Evolutionary conservation across 2,888 invertebrate genomes (phyloP).

Genomic region (Suillia variegata): DNA sequence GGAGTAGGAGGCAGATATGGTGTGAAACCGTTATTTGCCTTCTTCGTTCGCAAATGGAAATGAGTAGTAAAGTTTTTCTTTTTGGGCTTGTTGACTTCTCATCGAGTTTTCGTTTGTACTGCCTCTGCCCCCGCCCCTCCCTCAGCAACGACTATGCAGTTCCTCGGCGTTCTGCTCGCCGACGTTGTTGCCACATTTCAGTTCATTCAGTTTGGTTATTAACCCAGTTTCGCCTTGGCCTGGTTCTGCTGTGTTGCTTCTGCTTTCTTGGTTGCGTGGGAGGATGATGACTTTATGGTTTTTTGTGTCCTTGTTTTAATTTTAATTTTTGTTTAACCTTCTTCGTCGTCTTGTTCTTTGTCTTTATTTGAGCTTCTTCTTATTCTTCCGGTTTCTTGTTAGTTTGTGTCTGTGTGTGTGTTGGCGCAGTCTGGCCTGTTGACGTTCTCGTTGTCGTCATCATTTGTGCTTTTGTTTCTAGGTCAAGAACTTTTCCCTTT

Average conservation of each 20-base stretch:
- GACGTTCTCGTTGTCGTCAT: constrained; percentile 46
- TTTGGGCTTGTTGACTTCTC: too few species aligned
- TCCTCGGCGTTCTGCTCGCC: constrained; percentile 27
- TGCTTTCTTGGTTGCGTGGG: constrained; percentile 1
- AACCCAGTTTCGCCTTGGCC: constrained; percentile 48
- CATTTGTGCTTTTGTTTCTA: constrained; percentile 49
- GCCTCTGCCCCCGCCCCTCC: constrained; percentile 15
- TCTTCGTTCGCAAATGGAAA: constrained; percentile 43
- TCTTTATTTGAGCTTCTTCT: too few species aligned
- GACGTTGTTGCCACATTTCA: too few species aligned
- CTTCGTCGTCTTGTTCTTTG: too few species aligned
- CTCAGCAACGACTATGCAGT: constrained; percentile 44
- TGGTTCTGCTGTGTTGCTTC: constrained; percentile 30
- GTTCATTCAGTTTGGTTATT: constrained; percentile 48
- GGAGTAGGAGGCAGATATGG: too few species aligned
- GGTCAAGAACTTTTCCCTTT: constrained; percentile 53
- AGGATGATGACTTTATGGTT: background rate
- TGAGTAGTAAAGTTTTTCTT: too few species aligned
- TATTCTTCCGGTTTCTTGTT: constrained; percentile 18
- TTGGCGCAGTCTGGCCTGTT: constrained; percentile 28
- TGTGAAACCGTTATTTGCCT: too few species aligned
- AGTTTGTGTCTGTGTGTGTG: too few species aligned
- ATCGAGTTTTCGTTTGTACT: constrained; percentile 37
- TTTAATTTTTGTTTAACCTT: constrained; percentile 56
- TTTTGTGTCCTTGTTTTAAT: constrained; percentile 54